phyloP scores from a whole-genome alignment of 2,113 vertebrate species.

The Oceanites oceanicus region DNA sequence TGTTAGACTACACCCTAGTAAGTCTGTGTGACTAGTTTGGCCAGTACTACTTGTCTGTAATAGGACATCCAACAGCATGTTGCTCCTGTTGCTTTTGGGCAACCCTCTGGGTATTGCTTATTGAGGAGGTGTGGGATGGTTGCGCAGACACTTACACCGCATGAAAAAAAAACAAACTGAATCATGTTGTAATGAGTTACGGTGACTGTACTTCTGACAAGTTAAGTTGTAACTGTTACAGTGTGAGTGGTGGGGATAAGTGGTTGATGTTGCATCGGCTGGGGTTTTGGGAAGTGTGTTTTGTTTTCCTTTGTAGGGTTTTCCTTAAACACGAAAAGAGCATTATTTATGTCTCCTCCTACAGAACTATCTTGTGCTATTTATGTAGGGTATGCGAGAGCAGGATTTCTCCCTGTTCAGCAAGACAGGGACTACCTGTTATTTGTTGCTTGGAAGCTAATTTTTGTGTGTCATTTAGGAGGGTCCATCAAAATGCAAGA shows the following conservation, averaged over 20 bases:
- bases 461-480: background rate
- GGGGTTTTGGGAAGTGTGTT: background rate
- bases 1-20: background rate
- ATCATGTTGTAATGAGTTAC: background rate
- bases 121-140: background rate
- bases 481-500: background rate
- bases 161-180: background rate
- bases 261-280: background rate
- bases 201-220: background rate
- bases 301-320: background rate
- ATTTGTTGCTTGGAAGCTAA: background rate
- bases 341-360: background rate
- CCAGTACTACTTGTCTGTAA: background rate
- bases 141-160: background rate
- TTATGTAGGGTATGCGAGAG: background rate
- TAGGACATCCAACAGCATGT: background rate
- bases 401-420: background rate
- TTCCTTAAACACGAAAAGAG: background rate
- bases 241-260: background rate
- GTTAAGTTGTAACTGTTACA: background rate
- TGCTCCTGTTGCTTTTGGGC: background rate
- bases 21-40: background rate
- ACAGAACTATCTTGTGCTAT: background rate
- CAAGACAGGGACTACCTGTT: background rate
- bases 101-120: background rate